Conservation (phyloP, 2,888 invertebrate genomes). For the Bedellia somnulentella region DNA sequence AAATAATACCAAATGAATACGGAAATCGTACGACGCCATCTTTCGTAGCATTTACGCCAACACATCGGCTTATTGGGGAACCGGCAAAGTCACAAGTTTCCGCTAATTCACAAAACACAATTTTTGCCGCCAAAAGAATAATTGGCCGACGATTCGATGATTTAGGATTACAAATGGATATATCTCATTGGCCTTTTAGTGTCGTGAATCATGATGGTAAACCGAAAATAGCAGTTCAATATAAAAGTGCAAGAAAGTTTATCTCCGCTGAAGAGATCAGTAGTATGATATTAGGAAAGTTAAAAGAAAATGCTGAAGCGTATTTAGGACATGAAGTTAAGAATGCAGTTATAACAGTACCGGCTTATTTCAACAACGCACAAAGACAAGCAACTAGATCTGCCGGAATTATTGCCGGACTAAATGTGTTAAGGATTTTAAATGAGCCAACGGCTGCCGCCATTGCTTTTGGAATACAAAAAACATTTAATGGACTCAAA, state of each 20-base stretch:
- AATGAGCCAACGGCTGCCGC: conserved; percentile 81
- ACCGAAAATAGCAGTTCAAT: conserved; percentile 69
- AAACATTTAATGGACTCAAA: conserved; percentile 65
- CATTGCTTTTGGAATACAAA: conserved; percentile 71
- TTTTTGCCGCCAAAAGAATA: conserved; percentile 73
- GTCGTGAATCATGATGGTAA: conserved; percentile 67
- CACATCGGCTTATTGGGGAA: conserved; percentile 69
- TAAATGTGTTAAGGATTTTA: conserved; percentile 81
- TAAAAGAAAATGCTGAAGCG: conserved; percentile 41
- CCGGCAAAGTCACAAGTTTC: conserved; percentile 85
- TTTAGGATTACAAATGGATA: conserved; percentile 73
- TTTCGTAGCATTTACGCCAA: conserved; percentile 83
- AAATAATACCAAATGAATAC: conserved; percentile 86
- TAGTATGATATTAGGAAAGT: conserved; percentile 65
- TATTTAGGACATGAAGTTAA: conserved; percentile 66
- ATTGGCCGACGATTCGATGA: conserved; percentile 81
- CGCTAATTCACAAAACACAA: conserved; percentile 74
- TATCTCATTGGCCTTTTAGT: conserved; percentile 83
- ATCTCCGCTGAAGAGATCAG: conserved; percentile 73
- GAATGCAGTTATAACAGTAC: conserved; percentile 81
- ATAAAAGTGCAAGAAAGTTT: conserved; percentile 64
- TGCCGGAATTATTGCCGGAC: conserved; percentile 74
- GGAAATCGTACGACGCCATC: conserved; percentile 87
- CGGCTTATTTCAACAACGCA: conserved; percentile 74
- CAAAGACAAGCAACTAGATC: conserved; percentile 81